These are phyloP conservation scores for Lathamus discolor DNA, from an alignment of 2,113 vertebrate genomes.

Conservation along the genomic window DNA sequence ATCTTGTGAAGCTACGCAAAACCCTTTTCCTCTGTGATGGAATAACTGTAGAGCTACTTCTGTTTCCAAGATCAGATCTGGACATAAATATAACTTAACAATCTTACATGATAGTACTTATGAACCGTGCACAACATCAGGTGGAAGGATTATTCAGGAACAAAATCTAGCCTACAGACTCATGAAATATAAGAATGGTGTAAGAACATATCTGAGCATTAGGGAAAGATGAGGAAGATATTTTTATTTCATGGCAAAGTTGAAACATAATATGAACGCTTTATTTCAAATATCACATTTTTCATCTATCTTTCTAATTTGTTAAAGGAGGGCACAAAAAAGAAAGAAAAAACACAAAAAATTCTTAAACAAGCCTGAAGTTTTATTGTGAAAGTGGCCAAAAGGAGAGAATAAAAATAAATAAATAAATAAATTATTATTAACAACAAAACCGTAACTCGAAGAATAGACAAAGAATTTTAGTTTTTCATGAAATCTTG, in stretches of 20 bases:
- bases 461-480: neutral
- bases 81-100: neutral
- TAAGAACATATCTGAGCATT: neutral
- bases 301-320: neutral
- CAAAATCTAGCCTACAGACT: neutral
- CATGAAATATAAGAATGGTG: neutral
- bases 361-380: neutral
- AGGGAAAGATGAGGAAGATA: neutral
- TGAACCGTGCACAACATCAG: fast-evolving
- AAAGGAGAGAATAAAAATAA: neutral
- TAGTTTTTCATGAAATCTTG: neutral
- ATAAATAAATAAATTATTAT: neutral
- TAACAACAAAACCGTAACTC: neutral
- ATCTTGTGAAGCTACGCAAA: neutral
- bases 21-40: neutral
- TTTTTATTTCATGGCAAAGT: neutral
- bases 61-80: neutral
- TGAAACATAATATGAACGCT: neutral
- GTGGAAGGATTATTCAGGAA: neutral
- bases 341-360: neutral
- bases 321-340: neutral
- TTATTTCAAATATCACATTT: neutral
- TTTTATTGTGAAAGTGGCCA: neutral
- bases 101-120: neutral
- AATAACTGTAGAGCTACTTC: neutral